These are phyloP conservation scores for Caenorhabditis tropicalis DNA, from an alignment of 1,140 invertebrate genomes.

Conservation along the genomic window DNA sequence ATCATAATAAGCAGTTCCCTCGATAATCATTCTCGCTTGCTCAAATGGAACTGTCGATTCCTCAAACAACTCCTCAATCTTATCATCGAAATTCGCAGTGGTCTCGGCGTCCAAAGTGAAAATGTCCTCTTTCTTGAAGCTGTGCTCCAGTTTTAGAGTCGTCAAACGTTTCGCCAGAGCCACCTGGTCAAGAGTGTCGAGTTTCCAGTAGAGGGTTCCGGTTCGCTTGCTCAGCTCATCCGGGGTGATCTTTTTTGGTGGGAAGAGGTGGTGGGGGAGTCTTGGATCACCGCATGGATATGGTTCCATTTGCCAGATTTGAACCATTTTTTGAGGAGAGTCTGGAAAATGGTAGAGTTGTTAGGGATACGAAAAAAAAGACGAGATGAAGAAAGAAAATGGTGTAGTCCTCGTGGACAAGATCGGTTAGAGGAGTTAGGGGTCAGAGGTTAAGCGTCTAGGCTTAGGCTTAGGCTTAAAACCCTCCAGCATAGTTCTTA, in stretches of 20 bases:
- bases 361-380: not conserved
- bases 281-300: conserved; percentile 60
- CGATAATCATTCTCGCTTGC: conserved; percentile 66
- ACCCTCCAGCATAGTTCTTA: too few relatives aligned
- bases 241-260: conserved; percentile 60
- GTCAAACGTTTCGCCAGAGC: conserved; percentile 66
- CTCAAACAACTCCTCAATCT: conserved; percentile 70
- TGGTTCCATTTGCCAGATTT: conserved; percentile 61
- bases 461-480: too few relatives aligned
- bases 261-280: conserved; percentile 60
- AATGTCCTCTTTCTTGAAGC: conserved; percentile 69
- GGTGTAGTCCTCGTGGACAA: too few relatives aligned
- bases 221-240: conserved; percentile 58
- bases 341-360: not conserved
- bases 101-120: conserved; percentile 68
- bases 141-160: conserved; percentile 67
- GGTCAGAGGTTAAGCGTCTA: too few relatives aligned
- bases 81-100: conserved; percentile 70
- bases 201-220: conserved; percentile 60
- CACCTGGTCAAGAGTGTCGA: conserved; percentile 68
- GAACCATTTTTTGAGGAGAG: conserved; percentile 57
- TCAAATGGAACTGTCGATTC: conserved; percentile 65
- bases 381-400: not conserved
- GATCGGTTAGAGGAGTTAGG: too few relatives aligned
- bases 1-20: conserved; percentile 70